Base-by-base conservation (phyloP, 2,113 vertebrate species). In the Bolborhynchus lineola region DNA sequence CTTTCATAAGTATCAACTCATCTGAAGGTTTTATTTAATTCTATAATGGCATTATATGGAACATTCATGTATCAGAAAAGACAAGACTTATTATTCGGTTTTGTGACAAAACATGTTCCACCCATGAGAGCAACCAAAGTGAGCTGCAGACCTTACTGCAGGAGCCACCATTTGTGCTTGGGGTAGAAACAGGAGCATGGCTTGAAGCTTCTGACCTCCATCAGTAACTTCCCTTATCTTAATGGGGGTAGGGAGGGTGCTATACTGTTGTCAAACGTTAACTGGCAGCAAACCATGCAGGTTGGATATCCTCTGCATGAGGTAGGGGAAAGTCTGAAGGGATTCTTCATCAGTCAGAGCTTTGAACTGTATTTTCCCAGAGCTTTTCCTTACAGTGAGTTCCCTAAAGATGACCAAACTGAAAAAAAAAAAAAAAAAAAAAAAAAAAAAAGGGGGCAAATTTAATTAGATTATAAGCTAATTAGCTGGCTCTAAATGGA, bases 391-490 rank as follows among this genome's bases (percentile, higher is more conserved):
- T 50, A 31, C 11, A 93, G 33, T 1, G 0, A 88, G 77, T 24
- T 96, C 95, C 96, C 94, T 52, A 31, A 93, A 95, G 95, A 46
- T 93, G 93, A 55, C 83, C 80, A 91, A 95, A 84, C 47, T 81
- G 2, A 65, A 86, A 83, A 49, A 64, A 82, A 88, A 55, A 57
- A 9, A 33, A 64, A 78, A 84, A 53, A 24, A 39, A 21, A 35
- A 26, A 31, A 82, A 64, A 78, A 84, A 53, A 24, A 39, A 21
- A 35, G 23, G 26, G 80, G 19, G 10, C n/a, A 92, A 16, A 79
- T 89, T 96, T 93, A 97, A 97, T 97, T 96, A 91, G 93, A 87
- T 92, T 93, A 84, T 82, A 72, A 93, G 84, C 76, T 95, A 97
- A 96, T 97, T 96, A 97, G 20, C 69, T 72, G 28, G 6, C 17